These are phyloP conservation scores for Prinia subflava DNA, from an alignment of 2,113 vertebrate species.

Conservation along the genomic window DNA sequence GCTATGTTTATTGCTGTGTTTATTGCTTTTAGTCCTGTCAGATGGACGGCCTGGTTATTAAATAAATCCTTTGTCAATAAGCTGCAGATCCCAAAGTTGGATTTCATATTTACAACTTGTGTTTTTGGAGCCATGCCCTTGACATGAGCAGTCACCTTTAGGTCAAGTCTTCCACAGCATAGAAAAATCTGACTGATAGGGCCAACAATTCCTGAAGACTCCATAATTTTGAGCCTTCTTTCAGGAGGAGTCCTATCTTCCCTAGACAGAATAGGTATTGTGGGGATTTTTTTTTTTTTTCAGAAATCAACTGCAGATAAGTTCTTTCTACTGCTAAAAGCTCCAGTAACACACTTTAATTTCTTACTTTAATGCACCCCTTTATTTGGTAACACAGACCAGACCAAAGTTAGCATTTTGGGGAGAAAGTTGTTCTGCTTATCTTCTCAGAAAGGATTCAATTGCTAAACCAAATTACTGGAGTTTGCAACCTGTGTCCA, in stretches of 20 bases:
- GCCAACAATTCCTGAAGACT: not conserved
- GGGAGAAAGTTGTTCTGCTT: not conserved
- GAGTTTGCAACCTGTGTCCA: not conserved
- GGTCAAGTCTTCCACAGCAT: not conserved
- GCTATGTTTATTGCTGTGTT: not conserved
- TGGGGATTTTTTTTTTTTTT: not conserved
- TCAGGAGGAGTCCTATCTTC: not conserved
- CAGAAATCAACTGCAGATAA: not conserved
- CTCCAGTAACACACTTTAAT: not conserved
- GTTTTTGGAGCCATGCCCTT: not conserved
- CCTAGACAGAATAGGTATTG: not conserved
- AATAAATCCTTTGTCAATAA: not conserved
- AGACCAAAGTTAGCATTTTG: not conserved
- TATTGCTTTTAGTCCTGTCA: not conserved
- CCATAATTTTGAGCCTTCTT: accelerated
- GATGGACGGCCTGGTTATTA: not conserved
- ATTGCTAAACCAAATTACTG: not conserved
- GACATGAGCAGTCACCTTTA: not conserved
- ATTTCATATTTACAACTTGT: not conserved
- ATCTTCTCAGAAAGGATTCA: not conserved
- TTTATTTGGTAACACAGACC: not conserved
- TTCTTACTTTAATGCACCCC: not conserved
- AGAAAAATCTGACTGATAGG: not conserved
- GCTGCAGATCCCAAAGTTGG: not conserved
- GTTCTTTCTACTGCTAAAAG: not conserved